Evolutionary conservation across 2,113 vertebrate species (phyloP), one percentile per base, ranked within the genome.

Genomic region (Platichthys flesus): DNA sequence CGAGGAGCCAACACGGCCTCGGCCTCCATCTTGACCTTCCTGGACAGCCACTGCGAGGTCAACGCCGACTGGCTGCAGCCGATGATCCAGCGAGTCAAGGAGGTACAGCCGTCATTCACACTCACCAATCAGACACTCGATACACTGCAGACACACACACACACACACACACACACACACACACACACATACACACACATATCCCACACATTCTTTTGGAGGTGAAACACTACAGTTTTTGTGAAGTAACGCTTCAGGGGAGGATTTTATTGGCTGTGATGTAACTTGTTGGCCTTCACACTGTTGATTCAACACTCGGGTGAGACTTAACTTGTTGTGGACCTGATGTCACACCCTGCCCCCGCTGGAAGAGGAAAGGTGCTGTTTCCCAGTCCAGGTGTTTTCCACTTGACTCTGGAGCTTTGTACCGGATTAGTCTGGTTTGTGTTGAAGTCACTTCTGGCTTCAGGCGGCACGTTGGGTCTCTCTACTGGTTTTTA

Each of bases 41-140:
- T 99, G 90, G 98, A 99, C 89, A 99, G 98, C 82, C 98, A 99
- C 93, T 99, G 98, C 26, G 98, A 99, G 83, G 98, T 98, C 79
- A 99, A 99, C 91, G 89, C 89, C 0, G 97, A 98, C 78, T 99
- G 98, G 98, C 95, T 99, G 67, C 97, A 98, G 94, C 98, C 98
- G 4, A 95, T 99, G 96, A 94, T 99, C 74, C 97, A 98, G 93
- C 92, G 98, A 66, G 97, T 99, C 40, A 98, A 97, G 87, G 96
- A 99, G 96, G 98, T 99, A 90, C 85, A 18, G 16, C 15, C 28
- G 9, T 75, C 78, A 66, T 67, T 73, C 82, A 67, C 84, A 73
- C 62, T 42, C 40, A 71, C 13, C 57, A 64, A 15, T 79, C 55
- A 58, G 28, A 76, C 80, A 18, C 60, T 35, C 40, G 15, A 69